Evolutionary conservation across 2,797 vertebrate genomes (phyloP).

Genomic region (Alouatta caraya): DNA sequence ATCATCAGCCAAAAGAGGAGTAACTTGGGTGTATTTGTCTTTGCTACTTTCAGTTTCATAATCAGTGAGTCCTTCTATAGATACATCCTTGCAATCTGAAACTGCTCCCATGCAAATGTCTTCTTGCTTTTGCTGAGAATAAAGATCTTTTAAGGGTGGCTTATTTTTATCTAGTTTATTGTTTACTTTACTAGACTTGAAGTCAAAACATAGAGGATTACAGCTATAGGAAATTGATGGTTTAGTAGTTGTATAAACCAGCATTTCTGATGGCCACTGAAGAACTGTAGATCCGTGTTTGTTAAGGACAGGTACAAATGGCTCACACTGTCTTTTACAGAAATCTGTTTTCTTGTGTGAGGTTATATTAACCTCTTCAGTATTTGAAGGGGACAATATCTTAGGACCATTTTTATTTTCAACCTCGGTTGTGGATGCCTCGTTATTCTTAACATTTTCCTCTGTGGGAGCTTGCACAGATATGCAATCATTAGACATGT

Average conservation of each 20-base stretch:
- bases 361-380: constrained; percentile 57
- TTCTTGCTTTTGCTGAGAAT: constrained; percentile 72
- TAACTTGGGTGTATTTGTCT: constrained; percentile 33
- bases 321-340: constrained; percentile 81
- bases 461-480: constrained; percentile 47
- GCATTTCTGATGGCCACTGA: constrained; percentile 95
- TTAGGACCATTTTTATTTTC: constrained; percentile 71
- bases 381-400: neutral
- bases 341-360: constrained; percentile 49
- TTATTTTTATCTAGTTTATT: constrained; percentile 77
- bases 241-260: constrained; percentile 88
- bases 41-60: constrained; percentile 43
- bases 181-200: constrained; percentile 84
- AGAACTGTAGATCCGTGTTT: constrained; percentile 89
- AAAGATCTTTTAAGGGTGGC: constrained; percentile 58
- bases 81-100: constrained; percentile 32
- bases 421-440: constrained; percentile 17
- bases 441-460: constrained; percentile 18
- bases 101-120: constrained; percentile 6
- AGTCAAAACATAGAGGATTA: constrained; percentile 94
- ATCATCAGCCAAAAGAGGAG: constrained; percentile 52
- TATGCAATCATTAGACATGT: neutral
- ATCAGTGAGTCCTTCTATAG: constrained; percentile 13
- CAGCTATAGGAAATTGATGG: constrained; percentile 92
- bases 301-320: constrained; percentile 89